phyloP scores from a whole-genome alignment of 2,113 vertebrate genomes.

The Apaloderma vittatum region DNA sequence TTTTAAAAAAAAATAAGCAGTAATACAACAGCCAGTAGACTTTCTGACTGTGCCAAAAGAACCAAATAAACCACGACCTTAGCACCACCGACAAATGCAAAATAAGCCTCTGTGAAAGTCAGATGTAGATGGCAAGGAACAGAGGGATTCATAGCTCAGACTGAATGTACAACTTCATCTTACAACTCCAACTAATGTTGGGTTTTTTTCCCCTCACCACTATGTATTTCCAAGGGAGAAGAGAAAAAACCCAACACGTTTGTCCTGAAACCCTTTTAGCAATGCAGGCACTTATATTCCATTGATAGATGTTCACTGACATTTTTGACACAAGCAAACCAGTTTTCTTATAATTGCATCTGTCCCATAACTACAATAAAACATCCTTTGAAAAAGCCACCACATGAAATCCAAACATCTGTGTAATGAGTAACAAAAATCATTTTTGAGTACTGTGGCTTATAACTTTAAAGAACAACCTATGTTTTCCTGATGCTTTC shows the following conservation, averaged over 20 bases:
- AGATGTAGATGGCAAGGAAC: not conserved
- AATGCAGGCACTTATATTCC: not conserved
- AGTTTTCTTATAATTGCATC: not conserved
- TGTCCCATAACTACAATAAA: not conserved
- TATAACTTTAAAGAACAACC: not conserved
- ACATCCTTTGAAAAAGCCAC: not conserved
- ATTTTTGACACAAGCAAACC: not conserved
- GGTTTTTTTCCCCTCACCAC: not conserved
- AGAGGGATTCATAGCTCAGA: not conserved
- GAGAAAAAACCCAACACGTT: fast-evolving
- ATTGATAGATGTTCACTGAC: not conserved
- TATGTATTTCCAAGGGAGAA: not conserved
- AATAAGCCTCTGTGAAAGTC: not conserved
- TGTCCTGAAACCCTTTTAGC: not conserved
- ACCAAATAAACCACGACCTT: not conserved
- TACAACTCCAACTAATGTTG: not conserved
- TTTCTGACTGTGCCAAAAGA: not conserved
- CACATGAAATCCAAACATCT: not conserved
- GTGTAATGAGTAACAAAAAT: conserved; percentile 11
- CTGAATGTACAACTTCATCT: not conserved
- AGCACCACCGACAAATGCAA: not conserved
- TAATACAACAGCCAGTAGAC: not conserved
- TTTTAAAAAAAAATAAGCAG: not conserved
- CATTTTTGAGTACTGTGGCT: not conserved
- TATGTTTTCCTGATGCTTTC: not conserved